These are phyloP conservation scores for Microctonus aethiopoides DNA, from an alignment of 2,888 invertebrate genomes.

Conservation along the genomic window DNA sequence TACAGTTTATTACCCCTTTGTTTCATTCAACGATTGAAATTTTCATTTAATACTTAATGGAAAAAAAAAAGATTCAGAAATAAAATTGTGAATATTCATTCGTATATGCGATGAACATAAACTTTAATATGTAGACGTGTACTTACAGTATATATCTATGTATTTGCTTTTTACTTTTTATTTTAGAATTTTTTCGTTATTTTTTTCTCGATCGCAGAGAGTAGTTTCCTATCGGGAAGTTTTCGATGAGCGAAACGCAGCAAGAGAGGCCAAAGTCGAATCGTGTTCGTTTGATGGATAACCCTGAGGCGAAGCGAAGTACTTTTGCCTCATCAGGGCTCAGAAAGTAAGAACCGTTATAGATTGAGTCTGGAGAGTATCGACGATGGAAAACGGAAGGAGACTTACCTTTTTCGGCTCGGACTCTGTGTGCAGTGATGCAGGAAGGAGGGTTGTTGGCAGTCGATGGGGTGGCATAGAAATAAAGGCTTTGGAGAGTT, in stretches of 20 bases:
- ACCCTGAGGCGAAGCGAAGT: slow-evolving; percentile 42
- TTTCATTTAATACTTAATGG: background rate
- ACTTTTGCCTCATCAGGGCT: slow-evolving; percentile 55
- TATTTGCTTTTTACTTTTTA: too few relatives aligned
- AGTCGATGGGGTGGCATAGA: background rate
- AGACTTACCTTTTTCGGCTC: slow-evolving; percentile 2
- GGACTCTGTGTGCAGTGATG: background rate
- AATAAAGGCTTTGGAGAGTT: slow-evolving; percentile 36
- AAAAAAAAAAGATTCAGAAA: background rate
- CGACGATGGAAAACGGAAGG: slow-evolving; percentile 14
- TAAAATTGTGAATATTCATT: background rate
- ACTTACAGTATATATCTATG: slow-evolving; percentile 18
- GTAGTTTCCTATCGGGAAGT: slow-evolving; percentile 32
- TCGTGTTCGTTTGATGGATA: slow-evolving; percentile 45
- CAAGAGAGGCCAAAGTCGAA: slow-evolving; percentile 37
- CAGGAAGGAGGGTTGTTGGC: background rate
- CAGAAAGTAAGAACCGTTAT: slow-evolving; percentile 53
- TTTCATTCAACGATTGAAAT: too few relatives aligned
- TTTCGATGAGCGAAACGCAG: slow-evolving; percentile 31
- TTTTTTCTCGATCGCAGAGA: slow-evolving; percentile 3
- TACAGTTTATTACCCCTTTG: too few relatives aligned
- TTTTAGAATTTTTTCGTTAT: slow-evolving; percentile 18
- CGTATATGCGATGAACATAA: background rate
- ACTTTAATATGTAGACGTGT: background rate
- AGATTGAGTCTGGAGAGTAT: slow-evolving; percentile 50